Evolutionary conservation across 2,113 vertebrate genomes (phyloP), one percentile per base, ranked within the genome.

Genomic region (Suricata suricatta): DNA sequence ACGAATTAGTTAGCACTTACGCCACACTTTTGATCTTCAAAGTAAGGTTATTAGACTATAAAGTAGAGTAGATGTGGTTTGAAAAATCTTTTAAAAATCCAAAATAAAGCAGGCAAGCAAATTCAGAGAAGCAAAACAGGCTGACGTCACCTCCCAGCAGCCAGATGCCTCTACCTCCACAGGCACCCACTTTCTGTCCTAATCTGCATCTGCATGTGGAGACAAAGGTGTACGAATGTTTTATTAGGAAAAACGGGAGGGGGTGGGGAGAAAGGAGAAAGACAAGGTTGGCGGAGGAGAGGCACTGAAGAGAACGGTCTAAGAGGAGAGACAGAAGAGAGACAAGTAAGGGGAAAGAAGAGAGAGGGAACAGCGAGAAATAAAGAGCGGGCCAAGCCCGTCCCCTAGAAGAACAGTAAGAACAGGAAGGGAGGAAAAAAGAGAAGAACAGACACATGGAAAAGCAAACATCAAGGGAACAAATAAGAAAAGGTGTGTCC

Each of bases 1-100:
- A 97, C 82, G 96, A 96, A 97, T 97, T 95, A 97, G 92, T 85
- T 90, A 74, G 97, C 94, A 95, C 98, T 96, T 95, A 96, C 74
- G 31, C 66, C 88, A 47, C 13, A 91, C 94, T 97, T 95, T 96
- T 97, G 97, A 98, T 97, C 97, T 98, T 98, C 98, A 98, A 98
- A 97, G 97, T 76, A 85, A 71, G 89, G 91, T 79, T 97, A 98
- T 85, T 97, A 98, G 97, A 96, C 98, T 94, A 97, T 93, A 94
- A 97, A 98, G 83, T 63, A 52, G 95, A 97, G 96, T 93, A 97
- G 44, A 95, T 90, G 95, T 96, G 97, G 14, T 41, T 57, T 94
- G 68, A 97, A 97, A 98, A 98, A 88, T 94, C 88, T 94, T 96
- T 98, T 92, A 41, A 97, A 97, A 97, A 97, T 69, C 52, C 35